Conservation (phyloP, 1,140 invertebrate species). For the Asbolus verrucosus region DNA sequence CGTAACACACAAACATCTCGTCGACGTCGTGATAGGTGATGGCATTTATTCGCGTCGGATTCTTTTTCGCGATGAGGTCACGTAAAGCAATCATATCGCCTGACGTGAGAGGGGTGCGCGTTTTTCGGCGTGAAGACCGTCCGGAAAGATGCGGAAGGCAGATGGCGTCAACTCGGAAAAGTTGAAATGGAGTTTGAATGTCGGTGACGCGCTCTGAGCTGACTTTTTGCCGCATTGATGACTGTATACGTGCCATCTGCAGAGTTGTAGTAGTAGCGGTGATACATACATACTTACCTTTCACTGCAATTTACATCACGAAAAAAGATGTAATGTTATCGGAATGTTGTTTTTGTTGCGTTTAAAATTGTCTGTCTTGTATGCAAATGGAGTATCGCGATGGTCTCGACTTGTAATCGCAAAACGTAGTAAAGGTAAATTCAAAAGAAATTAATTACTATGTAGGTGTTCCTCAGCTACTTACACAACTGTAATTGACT, state of each 20-base stretch:
- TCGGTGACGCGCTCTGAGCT: neutral
- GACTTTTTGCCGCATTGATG: conserved; percentile 29
- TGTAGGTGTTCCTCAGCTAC: too few relatives aligned
- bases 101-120: conserved; percentile 22
- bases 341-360: conserved; percentile 27
- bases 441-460: neutral
- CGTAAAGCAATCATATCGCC: conserved; percentile 30
- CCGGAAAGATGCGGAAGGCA: neutral
- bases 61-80: conserved; percentile 23
- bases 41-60: conserved; percentile 9
- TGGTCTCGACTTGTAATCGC: neutral
- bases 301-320: conserved; percentile 17
- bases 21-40: conserved; percentile 36
- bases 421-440: neutral
- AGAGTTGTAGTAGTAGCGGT: neutral
- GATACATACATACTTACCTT: conserved; percentile 24
- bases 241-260: conserved; percentile 29
- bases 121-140: neutral
- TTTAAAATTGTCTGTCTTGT: neutral
- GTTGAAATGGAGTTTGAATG: neutral
- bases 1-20: neutral
- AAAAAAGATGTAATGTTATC: conserved; percentile 23
- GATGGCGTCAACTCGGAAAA: conserved; percentile 2
- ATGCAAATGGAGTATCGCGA: neutral
- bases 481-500: too few relatives aligned